These are phyloP conservation scores for Stercorarius parasiticus DNA, from an alignment of 2,113 vertebrate species.

Conservation along the genomic window DNA sequence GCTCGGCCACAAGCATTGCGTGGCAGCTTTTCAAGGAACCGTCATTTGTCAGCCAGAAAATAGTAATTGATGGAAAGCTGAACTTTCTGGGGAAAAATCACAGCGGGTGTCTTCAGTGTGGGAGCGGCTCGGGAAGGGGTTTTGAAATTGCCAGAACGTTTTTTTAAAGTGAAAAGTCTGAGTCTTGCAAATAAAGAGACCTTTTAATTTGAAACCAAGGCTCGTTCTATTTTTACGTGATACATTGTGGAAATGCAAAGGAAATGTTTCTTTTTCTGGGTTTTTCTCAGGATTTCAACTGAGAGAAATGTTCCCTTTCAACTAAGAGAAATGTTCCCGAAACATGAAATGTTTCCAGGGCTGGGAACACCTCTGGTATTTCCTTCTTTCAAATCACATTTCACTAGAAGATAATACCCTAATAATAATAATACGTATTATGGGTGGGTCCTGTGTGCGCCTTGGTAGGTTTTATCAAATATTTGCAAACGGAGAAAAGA, in stretches of 20 bases:
- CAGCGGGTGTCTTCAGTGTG: no score
- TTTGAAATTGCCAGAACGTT: background rate
- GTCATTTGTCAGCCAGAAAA: background rate
- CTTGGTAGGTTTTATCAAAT: background rate
- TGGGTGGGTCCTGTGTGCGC: background rate
- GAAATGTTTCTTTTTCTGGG: background rate
- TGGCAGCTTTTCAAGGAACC: background rate
- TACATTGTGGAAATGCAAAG: background rate
- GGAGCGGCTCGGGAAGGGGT: background rate
- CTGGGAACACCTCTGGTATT: background rate
- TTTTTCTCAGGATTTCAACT: background rate
- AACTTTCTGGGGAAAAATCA: background rate
- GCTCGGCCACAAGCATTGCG: fast-evolving
- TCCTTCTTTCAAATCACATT: background rate
- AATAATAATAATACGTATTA: background rate
- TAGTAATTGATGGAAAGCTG: background rate
- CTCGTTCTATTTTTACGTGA: background rate
- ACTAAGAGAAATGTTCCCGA: background rate
- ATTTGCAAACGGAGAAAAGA: background rate
- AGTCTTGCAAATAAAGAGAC: background rate
- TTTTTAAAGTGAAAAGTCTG: background rate
- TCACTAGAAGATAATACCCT: background rate
- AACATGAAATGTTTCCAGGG: background rate
- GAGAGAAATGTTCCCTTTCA: background rate
- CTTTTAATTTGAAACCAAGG: background rate